Base-by-base conservation (phyloP, 2,113 vertebrate genomes). In the Eurypyga helias region DNA sequence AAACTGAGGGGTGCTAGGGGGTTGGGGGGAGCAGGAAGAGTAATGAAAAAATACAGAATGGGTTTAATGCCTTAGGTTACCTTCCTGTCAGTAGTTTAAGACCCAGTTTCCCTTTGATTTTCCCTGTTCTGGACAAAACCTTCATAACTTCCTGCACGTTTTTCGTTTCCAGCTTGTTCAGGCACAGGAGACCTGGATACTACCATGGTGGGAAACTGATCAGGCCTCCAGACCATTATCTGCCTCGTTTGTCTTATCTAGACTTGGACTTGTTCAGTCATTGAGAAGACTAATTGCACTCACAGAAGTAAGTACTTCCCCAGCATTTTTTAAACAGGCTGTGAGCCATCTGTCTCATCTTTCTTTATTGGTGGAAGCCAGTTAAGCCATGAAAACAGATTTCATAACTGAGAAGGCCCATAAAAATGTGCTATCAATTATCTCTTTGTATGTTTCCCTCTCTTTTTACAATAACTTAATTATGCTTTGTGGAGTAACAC, bases 1-100 rank as follows among this genome's bases (percentile, higher is more conserved):
- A 84, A 67, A 41, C 41, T 41, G 41, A 41, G 41, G 41, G 41
- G 9, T 41, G 41, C 1, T 11, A 18, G 7, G 55, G 20, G 10
- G 8, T 11, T 17, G 7, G 55, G 20, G 10, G 8, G 10, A 48
- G 43, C 45, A 82, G 0, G 0, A 11, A 7, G 9, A 48, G 43
- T 49, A 82, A 38, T 24, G 17, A 72, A 80, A 76, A 73, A 36
- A 11, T 33, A 46, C 19, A 54, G 21, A 80, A 43, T 4, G 16
- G 10, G 6, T 48, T 73, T 75, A 70, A 46, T 0, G 0, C 9
- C 29, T 64, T 41, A 78, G 31, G 13, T 82, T 60, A 25, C 43
- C 38, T 84, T 41, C 6, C 31, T 72, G n/a, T 5, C 12, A n/a
- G 38, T 76, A 57, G 23, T 61, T 86, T 48, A 73, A 70, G 31